These are phyloP conservation scores for Desmodus rotundus DNA, from an alignment of 2,113 vertebrate species.

Conservation along the genomic window DNA sequence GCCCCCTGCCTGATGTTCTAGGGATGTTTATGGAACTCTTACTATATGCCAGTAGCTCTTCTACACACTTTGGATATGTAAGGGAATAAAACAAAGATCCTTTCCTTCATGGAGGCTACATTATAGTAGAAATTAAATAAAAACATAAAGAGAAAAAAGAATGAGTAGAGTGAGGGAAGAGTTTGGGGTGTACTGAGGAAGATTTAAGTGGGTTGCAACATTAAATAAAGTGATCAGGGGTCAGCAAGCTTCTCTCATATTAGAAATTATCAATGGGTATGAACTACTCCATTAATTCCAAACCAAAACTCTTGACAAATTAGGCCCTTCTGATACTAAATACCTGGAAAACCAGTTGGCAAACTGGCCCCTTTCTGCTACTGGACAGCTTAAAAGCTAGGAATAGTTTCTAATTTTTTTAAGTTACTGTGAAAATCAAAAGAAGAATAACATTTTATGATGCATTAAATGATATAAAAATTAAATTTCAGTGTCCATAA, in stretches of 20 bases:
- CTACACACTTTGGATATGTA: not conserved
- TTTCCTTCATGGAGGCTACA: not conserved
- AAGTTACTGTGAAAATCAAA: not conserved
- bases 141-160: not conserved
- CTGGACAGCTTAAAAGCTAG: not conserved
- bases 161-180: not conserved
- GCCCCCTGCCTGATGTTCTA: not conserved
- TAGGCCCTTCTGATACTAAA: not conserved
- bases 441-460: not conserved
- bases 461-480: not conserved
- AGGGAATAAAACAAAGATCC: not conserved
- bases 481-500: not conserved
- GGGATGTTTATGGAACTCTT: not conserved
- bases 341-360: accelerated
- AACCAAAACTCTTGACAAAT: not conserved
- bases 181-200: not conserved
- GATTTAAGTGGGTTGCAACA: not conserved
- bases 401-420: not conserved
- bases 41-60: not conserved
- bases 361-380: not conserved
- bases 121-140: not conserved
- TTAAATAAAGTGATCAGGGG: not conserved
- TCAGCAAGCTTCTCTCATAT: not conserved
- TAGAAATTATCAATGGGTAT: not conserved
- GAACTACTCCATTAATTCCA: not conserved